Evolutionary conservation across 2,113 vertebrate genomes (phyloP), one percentile per base, ranked within the genome.

Genomic region (Ageneiosus marmoratus): DNA sequence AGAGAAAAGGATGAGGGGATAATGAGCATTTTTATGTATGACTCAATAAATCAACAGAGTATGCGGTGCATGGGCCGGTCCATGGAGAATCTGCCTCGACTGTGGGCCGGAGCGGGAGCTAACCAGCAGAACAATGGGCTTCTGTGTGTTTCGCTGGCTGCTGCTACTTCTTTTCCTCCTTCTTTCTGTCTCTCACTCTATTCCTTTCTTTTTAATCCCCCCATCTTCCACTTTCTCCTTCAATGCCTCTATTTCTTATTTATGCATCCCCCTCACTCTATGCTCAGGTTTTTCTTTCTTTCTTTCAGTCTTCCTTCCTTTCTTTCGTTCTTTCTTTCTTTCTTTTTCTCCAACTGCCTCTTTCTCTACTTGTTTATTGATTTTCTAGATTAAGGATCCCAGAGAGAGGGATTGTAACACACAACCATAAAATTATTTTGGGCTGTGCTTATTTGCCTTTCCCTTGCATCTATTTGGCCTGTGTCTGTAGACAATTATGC

Each of bases 401-500:
- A 91, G 94, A 91, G 95, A 96, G 96, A 95, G 95, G 95, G 97
- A 98, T 97, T 97, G 96, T 97, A 97, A 98, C 97, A 98, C 97
- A 99, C 96, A 97, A 97, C 96, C 97, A 98, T 98, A 96, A 98
- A 99, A 99, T 99, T 97, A 99, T 99, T 98, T 98, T 96, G 94
- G 96, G 96, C 95, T 97, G 96, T 97, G 97, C 96, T 98, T 99
- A 99, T 99, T 99, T 99, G 96, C 97, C 95, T 98, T 99, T 94
- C 94, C 94, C 96, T 98, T 99, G 97, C 98, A 99, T 99, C 97
- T 99, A 96, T 98, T 99, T 99, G 98, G 97, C 97, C 97, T 97
- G 97, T 95, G 97, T 95, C 97, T 98, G 98, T 98, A 99, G 98
- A 99, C 98, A 99, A 99, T 99, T 99, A 99, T 96, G 96, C 96